A percentile compares a stretch with the other conserved stretches of the same genome.
phyloP scores from a whole-genome alignment of 2,888 invertebrate species.

The Molorchus minor region DNA sequence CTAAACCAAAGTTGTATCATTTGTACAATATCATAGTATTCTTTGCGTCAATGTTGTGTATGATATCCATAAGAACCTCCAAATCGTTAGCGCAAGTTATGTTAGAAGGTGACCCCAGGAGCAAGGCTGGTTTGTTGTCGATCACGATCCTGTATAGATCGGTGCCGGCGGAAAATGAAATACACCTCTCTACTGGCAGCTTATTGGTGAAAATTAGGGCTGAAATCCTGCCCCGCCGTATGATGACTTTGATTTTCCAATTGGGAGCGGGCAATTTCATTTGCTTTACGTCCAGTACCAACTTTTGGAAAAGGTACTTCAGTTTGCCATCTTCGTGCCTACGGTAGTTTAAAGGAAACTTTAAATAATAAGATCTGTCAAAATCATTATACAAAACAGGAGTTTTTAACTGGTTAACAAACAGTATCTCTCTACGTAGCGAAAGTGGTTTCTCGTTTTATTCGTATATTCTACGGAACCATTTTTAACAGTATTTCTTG shows the following conservation, averaged over 20 bases:
- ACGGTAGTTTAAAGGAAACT: constrained; percentile 28
- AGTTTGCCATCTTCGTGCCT: constrained; percentile 36
- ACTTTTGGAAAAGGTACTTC: constrained; percentile 47
- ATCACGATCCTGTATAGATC: constrained; percentile 44
- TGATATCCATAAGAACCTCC: constrained; percentile 49
- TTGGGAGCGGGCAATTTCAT: constrained; percentile 48
- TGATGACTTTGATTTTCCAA: constrained; percentile 53
- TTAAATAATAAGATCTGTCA: constrained; percentile 39
- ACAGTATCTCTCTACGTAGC: constrained; percentile 11
- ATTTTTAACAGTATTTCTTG: constrained; percentile 24
- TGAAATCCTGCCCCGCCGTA: constrained; percentile 48
- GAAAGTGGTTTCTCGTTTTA: constrained; percentile 2
- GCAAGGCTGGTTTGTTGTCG: constrained; percentile 45
- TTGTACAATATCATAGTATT: constrained; percentile 48
- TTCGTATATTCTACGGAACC: constrained; percentile 9
- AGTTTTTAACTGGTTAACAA: constrained; percentile 18
- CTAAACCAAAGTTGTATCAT: constrained; percentile 13
- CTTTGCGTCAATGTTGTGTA: constrained; percentile 45
- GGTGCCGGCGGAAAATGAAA: constrained; percentile 46
- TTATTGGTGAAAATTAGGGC: constrained; percentile 50
- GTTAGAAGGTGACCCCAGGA: constrained; percentile 46
- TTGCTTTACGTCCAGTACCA: constrained; percentile 50
- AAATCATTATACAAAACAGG: not conserved
- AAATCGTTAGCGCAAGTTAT: constrained; percentile 45
- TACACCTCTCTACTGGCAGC: constrained; percentile 43